These are phyloP conservation scores for Setipinna tenuifilis DNA, from an alignment of 2,797 vertebrate species.

Conservation along the genomic window DNA sequence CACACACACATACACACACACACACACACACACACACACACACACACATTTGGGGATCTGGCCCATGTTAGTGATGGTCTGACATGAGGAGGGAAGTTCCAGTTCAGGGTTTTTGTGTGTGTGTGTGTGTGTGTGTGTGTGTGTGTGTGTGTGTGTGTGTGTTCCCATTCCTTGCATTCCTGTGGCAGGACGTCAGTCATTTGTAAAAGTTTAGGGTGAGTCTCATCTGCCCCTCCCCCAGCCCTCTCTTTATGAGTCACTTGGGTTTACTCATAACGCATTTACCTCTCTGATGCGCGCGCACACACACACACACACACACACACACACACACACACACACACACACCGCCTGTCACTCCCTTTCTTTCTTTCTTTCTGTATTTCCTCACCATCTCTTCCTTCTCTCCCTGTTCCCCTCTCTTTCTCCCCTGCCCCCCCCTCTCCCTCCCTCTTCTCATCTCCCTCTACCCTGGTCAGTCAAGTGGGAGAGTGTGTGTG, in stretches of 20 bases:
- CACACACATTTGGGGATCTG: no score
- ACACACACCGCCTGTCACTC: no score
- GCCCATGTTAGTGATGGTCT: background rate
- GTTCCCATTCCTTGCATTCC: conserved; percentile 56
- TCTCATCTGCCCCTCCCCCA: conserved; percentile 1
- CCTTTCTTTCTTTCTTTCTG: no score
- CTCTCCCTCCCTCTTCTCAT: no score
- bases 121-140: background rate
- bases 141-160: conserved; percentile 24
- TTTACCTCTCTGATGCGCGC: no score
- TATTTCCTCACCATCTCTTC: no score
- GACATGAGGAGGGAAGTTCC: background rate
- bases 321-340: no score
- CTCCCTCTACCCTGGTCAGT: no score
- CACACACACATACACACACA: conserved; percentile 47
- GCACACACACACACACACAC: no score
- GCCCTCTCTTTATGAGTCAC: conserved; percentile 14
- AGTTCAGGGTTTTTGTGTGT: background rate
- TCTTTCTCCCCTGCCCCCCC: no score
- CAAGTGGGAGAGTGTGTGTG: background rate
- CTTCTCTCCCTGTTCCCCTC: no score
- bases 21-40: background rate
- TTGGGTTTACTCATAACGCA: no score
- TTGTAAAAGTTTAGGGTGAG: conserved; percentile 31
- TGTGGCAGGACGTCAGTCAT: conserved; percentile 56